These are phyloP conservation scores for Drosophila kanapiae DNA, from an alignment of 1,140 invertebrate genomes.

Conservation along the genomic window DNA sequence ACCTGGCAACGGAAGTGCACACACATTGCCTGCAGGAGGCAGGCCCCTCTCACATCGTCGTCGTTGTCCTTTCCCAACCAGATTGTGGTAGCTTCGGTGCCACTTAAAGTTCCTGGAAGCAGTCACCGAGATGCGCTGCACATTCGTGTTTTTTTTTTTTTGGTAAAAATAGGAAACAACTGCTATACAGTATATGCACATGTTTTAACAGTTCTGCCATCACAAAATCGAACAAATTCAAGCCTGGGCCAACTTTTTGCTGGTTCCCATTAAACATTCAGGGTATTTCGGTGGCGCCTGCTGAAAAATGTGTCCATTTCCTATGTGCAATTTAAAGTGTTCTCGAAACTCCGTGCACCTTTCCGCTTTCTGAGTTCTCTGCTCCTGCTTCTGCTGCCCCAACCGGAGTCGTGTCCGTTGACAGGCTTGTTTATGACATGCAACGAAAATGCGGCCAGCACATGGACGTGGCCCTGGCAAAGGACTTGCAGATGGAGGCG, in stretches of 20 bases:
- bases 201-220: background rate
- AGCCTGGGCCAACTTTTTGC: too few species aligned
- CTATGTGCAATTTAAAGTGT: conserved; percentile 18
- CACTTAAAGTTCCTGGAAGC: conserved; percentile 19
- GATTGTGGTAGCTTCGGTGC: conserved; percentile 13
- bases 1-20: conserved; percentile 47
- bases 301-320: conserved; percentile 17
- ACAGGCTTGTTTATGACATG: conserved; percentile 57
- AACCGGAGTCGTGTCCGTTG: background rate
- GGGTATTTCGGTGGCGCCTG: background rate
- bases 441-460: conserved; percentile 48
- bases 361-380: background rate
- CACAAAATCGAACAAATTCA: background rate
- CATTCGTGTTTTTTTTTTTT: too few species aligned
- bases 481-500: background rate
- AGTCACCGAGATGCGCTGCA: background rate
- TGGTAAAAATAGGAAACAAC: too few species aligned
- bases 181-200: too few species aligned
- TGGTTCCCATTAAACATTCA: conserved; percentile 1
- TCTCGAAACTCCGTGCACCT: background rate
- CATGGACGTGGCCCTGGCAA: conserved; percentile 7
- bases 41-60: background rate
- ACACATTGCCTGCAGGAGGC: conserved; percentile 3
- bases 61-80: background rate
- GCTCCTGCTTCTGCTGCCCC: background rate